Percentiles rank a stretch among this genome's conserved stretches.
Conservation (phyloP, 1,140 invertebrate species). For the Heliothis subflexa region DNA sequence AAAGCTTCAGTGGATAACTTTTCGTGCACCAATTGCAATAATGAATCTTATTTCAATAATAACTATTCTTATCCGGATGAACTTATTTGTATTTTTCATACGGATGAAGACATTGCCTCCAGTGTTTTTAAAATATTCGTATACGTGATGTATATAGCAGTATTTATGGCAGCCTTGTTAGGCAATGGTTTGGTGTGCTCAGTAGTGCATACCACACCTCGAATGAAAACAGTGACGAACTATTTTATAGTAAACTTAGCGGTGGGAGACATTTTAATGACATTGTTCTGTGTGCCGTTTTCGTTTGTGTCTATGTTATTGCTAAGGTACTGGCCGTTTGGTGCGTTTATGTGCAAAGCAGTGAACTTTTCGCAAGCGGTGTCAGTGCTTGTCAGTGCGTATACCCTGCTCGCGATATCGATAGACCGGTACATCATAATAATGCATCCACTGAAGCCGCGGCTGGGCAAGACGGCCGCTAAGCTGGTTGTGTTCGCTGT, state of each 20-base stretch:
- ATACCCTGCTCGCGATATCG: slow-evolving; percentile 94
- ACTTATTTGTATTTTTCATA: slow-evolving; percentile 45
- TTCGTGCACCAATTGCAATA: slow-evolving; percentile 17
- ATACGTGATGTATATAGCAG: slow-evolving; percentile 90
- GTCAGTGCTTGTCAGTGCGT: slow-evolving; percentile 94
- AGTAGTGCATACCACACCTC: slow-evolving; percentile 91
- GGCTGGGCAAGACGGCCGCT: slow-evolving; percentile 91
- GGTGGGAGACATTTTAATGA: slow-evolving; percentile 94
- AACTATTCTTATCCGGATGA: slow-evolving; percentile 48
- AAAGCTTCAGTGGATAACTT: background rate
- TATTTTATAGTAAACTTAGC: slow-evolving; percentile 95
- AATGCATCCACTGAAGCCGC: slow-evolving; percentile 93
- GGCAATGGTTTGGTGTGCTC: slow-evolving; percentile 95
- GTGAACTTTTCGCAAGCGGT: slow-evolving; percentile 93
- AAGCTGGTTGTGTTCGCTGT: slow-evolving; percentile 91
- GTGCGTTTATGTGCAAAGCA: slow-evolving; percentile 90
- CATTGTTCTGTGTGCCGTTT: slow-evolving; percentile 95
- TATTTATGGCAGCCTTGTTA: slow-evolving; percentile 91
- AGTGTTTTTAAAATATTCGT: slow-evolving; percentile 88
- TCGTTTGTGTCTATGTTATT: slow-evolving; percentile 92
- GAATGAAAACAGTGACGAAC: slow-evolving; percentile 95
- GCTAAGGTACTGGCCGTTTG: slow-evolving; percentile 94
- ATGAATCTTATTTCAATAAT: slow-evolving; percentile 45
- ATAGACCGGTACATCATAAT: slow-evolving; percentile 95
- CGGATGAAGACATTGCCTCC: slow-evolving; percentile 63